Conservation (phyloP, 2,888 invertebrate genomes). For the Panzeria rudis region DNA sequence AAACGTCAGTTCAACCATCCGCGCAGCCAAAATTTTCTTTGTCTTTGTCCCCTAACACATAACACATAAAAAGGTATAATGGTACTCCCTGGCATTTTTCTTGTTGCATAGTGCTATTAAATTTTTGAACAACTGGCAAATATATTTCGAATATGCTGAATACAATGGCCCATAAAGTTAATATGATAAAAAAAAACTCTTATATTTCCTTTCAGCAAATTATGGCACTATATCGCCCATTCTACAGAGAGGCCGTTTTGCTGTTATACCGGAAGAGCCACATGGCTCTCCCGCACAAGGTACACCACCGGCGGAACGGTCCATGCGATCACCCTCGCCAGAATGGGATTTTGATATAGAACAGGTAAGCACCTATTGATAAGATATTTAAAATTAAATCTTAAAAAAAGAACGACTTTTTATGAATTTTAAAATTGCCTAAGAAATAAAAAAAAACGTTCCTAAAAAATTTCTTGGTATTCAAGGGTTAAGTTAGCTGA, state of each 20-base stretch:
- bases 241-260: constrained; percentile 83
- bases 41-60: too few species aligned
- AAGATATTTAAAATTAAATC: not conserved
- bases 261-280: constrained; percentile 84
- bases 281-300: constrained; percentile 82
- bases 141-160: too few species aligned
- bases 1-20: too few species aligned
- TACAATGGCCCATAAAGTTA: too few species aligned
- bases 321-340: constrained; percentile 82
- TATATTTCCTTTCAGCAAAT: constrained; percentile 78
- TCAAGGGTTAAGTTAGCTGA: too few species aligned
- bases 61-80: too few species aligned
- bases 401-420: constrained; percentile 35
- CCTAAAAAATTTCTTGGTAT: too few species aligned
- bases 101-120: too few species aligned
- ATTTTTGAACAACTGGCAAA: too few species aligned
- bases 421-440: not conserved
- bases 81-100: too few species aligned
- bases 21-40: too few species aligned
- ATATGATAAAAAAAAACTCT: not conserved
- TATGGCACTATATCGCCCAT: constrained; percentile 84
- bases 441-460: not conserved
- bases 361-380: constrained; percentile 77
- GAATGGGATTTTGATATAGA: constrained; percentile 84
- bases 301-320: constrained; percentile 78